Base-by-base conservation (phyloP, 2,888 invertebrate genomes). In the Petrophora chlorosata region DNA sequence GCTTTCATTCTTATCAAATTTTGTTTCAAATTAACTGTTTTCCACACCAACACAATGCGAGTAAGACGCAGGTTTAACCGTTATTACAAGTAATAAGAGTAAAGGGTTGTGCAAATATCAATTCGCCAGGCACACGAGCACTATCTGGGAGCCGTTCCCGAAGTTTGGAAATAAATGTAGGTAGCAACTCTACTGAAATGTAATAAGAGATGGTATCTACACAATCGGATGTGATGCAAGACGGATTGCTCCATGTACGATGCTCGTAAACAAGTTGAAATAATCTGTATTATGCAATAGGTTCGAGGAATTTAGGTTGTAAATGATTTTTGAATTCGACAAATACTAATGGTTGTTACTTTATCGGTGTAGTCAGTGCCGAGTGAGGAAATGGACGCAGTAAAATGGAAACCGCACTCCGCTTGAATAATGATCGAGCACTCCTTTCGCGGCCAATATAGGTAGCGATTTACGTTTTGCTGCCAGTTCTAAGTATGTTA, bases 371-470 rank as follows among this genome's bases (percentile, higher is more conserved):
- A 36, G 54, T 45, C 58, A 57, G 55, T 56, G 38, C 43, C 53
- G 53, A 53, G 59, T 67, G 61, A 71, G 59, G 63, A 70, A 69
- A 74, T 61, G 57, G 55, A 68, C 50, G 57, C 57, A 40, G 67
- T 65, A 59, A 72, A 74, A 78, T 70, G 65, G 56, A 69, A 60
- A 70, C 67, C 62, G 69, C 57, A 71, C 71, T 52, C 61, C 53
- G 26, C 47, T 50, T 70, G 78, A 80, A 79, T 79, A 75, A 70
- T 64, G 63, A 82, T 73, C 38, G 58, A 70, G 61, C 50, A 56
- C 49, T 57, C 50, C 53, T 65, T 70, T 63, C 47, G 52, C 50
- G 51, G 55, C 48, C 59, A 51, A 39, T 52, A 49, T 63, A 59
- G 59, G 55, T 51, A 41, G 34, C 45, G 50, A 50, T 50, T 49